Percentiles rank a stretch among this genome's conserved stretches.
Conservation (phyloP, 2,888 invertebrate species). For the Drosophila kambysellisi region DNA sequence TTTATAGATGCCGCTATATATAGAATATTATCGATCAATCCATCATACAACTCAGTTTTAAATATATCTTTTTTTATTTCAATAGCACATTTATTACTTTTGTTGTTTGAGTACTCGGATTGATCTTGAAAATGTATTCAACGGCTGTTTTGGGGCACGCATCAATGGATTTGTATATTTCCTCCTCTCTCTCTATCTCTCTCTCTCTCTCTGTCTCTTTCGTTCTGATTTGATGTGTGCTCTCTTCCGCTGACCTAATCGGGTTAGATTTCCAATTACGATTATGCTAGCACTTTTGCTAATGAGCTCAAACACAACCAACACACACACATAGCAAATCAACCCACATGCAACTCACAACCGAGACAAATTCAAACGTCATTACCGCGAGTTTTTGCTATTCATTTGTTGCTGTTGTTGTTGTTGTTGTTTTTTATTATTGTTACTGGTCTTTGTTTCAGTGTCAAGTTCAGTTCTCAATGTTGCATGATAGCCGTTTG, state of each 20-base stretch:
- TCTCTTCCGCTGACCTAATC: slow-evolving; percentile 61
- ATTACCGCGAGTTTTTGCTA: slow-evolving; percentile 30
- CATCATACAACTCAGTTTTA: not conserved
- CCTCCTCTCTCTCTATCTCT: slow-evolving; percentile 5
- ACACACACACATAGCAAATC: slow-evolving; percentile 17
- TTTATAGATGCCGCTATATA: not conserved
- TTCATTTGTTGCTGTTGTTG: slow-evolving; percentile 16
- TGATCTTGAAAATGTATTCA: slow-evolving; percentile 67
- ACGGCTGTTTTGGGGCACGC: slow-evolving; percentile 58
- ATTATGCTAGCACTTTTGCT: slow-evolving; percentile 67
- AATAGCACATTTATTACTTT: not conserved
- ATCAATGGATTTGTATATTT: slow-evolving; percentile 46
- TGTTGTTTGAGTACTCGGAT: slow-evolving; percentile 19
- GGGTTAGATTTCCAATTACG: slow-evolving; percentile 70
- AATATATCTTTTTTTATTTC: not conserved
- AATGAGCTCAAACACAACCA: slow-evolving; percentile 52
- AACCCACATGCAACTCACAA: slow-evolving; percentile 36
- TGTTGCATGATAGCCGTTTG: slow-evolving; percentile 63
- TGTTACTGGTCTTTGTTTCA: slow-evolving; percentile 58
- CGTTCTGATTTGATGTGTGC: slow-evolving; percentile 7
- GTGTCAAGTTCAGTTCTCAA: slow-evolving; percentile 75
- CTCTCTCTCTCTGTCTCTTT: not conserved
- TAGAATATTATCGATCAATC: not conserved
- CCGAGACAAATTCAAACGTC: slow-evolving; percentile 42
- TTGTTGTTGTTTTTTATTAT: slow-evolving; percentile 10